Percentiles rank a stretch among this genome's conserved stretches.
Evolutionary conservation across 2,113 vertebrate species (phyloP).

Genomic region (Melospiza georgiana): DNA sequence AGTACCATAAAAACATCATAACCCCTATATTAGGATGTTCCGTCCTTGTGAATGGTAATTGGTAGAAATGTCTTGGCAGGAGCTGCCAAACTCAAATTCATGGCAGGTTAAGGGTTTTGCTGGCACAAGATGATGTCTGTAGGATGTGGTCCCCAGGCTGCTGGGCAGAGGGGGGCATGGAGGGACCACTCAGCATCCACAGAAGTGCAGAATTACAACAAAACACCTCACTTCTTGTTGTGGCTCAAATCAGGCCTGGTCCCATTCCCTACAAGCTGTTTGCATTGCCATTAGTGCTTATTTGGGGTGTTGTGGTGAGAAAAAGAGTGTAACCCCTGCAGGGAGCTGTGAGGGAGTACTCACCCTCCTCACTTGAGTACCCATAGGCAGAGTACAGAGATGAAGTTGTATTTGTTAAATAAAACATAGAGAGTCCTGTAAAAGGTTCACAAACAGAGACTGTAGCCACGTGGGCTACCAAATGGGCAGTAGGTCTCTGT

Average conservation of each 20-base stretch:
- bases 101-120: neutral
- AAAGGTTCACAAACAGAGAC: neutral
- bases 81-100: neutral
- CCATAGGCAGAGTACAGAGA: neutral
- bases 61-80: neutral
- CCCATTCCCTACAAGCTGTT: neutral
- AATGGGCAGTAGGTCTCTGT: neutral
- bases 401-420: neutral
- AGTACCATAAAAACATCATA: neutral
- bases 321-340: neutral
- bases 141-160: neutral
- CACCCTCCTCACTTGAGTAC: neutral
- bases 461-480: neutral
- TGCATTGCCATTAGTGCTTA: neutral
- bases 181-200: neutral
- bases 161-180: neutral
- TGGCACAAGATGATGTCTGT: neutral
- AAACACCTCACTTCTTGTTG: neutral
- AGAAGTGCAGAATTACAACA: neutral
- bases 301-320: neutral
- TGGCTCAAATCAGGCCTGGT: neutral
- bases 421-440: neutral
- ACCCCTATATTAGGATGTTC: neutral
- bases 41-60: neutral
- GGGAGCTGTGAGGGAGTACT: neutral